phyloP scores from a whole-genome alignment of 2,888 invertebrate species.

The Nomada fucata region DNA sequence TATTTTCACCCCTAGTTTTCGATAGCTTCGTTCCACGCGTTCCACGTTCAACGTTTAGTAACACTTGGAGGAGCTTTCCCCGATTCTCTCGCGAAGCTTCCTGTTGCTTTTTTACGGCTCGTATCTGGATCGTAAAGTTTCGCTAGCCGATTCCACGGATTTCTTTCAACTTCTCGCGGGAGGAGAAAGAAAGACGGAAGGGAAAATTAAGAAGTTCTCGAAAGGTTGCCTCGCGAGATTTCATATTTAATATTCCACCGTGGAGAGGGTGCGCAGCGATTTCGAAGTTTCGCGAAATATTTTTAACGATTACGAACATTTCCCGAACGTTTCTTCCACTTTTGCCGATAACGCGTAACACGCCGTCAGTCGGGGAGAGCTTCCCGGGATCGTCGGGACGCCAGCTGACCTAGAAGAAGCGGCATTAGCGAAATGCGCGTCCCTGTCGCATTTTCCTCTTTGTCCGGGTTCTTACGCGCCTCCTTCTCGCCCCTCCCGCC shows the following conservation, averaged over 20 bases:
- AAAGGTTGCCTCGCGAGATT: too few species aligned
- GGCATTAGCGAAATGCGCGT: constrained; percentile 12
- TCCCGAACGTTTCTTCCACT: background rate
- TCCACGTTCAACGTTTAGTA: background rate
- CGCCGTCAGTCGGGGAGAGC: constrained; percentile 40
- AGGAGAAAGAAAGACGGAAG: too few species aligned
- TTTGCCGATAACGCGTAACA: background rate
- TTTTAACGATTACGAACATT: background rate
- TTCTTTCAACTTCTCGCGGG: background rate
- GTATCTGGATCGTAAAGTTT: background rate
- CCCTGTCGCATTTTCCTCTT: constrained; percentile 12
- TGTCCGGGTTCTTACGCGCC: background rate
- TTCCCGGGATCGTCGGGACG: constrained; percentile 41
- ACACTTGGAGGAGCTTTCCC: constrained; percentile 45
- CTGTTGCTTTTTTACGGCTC: too few species aligned
- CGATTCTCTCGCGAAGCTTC: background rate
- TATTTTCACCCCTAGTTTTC: background rate
- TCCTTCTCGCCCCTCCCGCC: background rate
- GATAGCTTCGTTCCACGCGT: background rate
- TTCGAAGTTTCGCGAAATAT: background rate
- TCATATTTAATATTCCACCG: background rate
- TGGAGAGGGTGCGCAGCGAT: background rate
- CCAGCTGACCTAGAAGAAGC: constrained; percentile 37
- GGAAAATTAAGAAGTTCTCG: too few species aligned
- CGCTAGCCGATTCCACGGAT: too few species aligned